Conservation (phyloP, 2,113 vertebrate species). For the Leucoraja erinaceus region DNA sequence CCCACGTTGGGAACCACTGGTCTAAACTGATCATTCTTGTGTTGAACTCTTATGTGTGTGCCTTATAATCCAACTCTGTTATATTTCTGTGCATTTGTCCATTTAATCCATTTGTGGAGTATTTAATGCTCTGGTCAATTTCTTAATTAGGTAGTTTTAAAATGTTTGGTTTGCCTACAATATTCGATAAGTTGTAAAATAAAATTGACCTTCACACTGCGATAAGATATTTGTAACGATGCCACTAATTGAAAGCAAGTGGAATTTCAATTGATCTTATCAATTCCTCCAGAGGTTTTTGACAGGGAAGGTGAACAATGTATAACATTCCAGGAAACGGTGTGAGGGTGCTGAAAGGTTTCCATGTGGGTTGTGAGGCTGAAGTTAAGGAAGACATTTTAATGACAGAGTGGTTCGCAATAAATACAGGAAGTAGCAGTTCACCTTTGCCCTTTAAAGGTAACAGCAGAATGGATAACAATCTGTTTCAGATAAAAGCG, state of each 20-base stretch:
- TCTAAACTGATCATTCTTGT: background rate
- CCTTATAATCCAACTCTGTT: no score
- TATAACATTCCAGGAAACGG: conserved; percentile 27
- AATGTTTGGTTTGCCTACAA: background rate
- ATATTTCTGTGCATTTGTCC: background rate
- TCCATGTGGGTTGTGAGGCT: conserved; percentile 30
- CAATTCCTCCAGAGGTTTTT: conserved; percentile 17
- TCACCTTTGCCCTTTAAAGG: conserved; percentile 32
- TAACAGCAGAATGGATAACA: background rate
- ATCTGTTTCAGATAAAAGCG: background rate
- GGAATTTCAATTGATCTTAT: conserved; percentile 34
- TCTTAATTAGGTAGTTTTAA: background rate
- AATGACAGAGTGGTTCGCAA: conserved; percentile 37
- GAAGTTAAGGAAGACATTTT: conserved; percentile 14
- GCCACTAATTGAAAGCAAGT: background rate
- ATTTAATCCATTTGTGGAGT: background rate
- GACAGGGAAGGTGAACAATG: conserved; percentile 28
- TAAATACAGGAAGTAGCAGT: conserved; percentile 19
- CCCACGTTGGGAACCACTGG: no score
- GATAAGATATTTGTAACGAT: background rate
- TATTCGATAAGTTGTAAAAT: background rate
- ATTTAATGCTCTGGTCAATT: background rate
- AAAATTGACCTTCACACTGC: background rate
- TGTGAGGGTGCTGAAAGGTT: conserved; percentile 34
- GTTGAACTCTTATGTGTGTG: no score